Percentiles rank a stretch among this genome's conserved stretches.
These are phyloP conservation scores for Bufo bufo DNA, from an alignment of 2,113 vertebrate genomes.

Conservation along the genomic window DNA sequence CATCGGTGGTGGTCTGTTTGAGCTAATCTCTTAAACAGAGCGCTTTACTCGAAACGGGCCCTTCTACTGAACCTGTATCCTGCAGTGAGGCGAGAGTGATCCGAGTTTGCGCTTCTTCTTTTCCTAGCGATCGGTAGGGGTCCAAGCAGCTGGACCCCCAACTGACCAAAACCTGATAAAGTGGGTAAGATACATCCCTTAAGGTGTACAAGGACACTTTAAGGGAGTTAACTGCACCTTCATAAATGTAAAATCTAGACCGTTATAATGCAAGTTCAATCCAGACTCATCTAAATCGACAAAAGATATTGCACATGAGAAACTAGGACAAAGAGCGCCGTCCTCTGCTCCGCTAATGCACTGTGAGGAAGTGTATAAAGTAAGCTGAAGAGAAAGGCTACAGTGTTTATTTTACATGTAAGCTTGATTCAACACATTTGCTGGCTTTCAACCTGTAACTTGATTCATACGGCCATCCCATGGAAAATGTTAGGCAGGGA, in stretches of 20 bases:
- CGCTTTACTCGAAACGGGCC: too few relatives aligned
- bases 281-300: background rate
- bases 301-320: background rate
- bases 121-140: too few relatives aligned
- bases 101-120: too few relatives aligned
- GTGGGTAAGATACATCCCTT: too few relatives aligned
- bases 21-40: too few relatives aligned
- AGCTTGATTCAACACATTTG: conserved; percentile 40
- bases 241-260: background rate
- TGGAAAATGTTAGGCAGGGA: conserved; percentile 48
- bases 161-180: too few relatives aligned
- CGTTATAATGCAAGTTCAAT: background rate
- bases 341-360: background rate
- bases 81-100: too few relatives aligned
- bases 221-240: too few relatives aligned
- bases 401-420: conserved; percentile 37
- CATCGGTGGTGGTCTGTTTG: too few relatives aligned
- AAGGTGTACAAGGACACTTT: too few relatives aligned
- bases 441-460: conserved; percentile 36
- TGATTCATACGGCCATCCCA: conserved; percentile 19
- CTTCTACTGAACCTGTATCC: too few relatives aligned
- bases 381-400: conserved; percentile 14
- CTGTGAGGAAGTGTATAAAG: conserved; percentile 9
- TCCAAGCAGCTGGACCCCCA: too few relatives aligned
- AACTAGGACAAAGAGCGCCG: background rate